Percentiles rank a stretch among this genome's conserved stretches.
Conservation (phyloP, 2,888 invertebrate species). For the Lottia scabra region DNA sequence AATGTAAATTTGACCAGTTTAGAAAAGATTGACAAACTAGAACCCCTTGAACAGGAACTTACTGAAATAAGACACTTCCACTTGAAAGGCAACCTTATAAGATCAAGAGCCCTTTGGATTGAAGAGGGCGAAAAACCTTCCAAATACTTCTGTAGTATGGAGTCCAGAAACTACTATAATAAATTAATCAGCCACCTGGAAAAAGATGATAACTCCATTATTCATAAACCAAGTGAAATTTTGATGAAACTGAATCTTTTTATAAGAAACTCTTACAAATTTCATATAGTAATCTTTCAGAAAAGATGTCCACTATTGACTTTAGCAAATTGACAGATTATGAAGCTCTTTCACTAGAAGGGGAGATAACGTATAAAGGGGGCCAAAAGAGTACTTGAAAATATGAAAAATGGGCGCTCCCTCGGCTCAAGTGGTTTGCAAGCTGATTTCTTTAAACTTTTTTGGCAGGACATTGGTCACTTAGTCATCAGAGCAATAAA, state of each 20-base stretch:
- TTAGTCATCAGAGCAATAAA: too few relatives aligned
- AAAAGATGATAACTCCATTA: constrained; percentile 2
- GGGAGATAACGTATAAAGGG: not conserved
- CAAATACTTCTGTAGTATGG: constrained; percentile 21
- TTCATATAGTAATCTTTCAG: too few relatives aligned
- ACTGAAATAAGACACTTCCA: not conserved
- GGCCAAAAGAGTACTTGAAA: constrained; percentile 5
- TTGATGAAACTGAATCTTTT: not conserved
- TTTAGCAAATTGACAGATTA: too few relatives aligned
- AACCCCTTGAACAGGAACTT: constrained; percentile 1
- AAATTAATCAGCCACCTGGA: constrained; percentile 6
- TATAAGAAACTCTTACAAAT: not conserved
- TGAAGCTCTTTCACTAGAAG: not conserved
- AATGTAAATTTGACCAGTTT: not conserved
- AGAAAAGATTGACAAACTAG: not conserved
- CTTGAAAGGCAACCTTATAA: constrained; percentile 8
- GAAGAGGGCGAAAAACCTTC: constrained; percentile 21
- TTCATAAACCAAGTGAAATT: not conserved
- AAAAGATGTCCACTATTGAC: too few relatives aligned
- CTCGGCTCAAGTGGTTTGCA: constrained; percentile 21
- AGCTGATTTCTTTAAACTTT: too few relatives aligned
- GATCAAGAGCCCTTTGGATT: constrained; percentile 7
- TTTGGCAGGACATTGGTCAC: too few relatives aligned
- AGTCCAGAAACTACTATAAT: constrained; percentile 8
- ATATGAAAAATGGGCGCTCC: constrained; percentile 18